A percentile compares a stretch with the other conserved stretches of the same genome.
Evolutionary conservation across 2,888 invertebrate genomes (phyloP).

Genomic region (Meteorus colon): DNA sequence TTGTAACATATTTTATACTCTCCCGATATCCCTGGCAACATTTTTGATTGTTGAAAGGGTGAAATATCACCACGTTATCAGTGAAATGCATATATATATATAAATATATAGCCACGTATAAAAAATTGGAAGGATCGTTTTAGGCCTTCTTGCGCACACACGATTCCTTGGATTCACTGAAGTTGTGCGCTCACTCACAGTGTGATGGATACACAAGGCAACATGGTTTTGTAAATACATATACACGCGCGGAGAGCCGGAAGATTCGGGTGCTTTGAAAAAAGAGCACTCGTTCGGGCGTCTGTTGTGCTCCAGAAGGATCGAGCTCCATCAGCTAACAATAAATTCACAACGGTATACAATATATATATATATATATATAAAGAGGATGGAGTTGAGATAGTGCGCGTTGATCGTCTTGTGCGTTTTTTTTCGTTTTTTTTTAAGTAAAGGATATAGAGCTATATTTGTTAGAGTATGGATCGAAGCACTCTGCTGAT

Average conservation of each 20-base stretch:
- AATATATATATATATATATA: neutral
- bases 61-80: constrained; percentile 20
- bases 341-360: constrained; percentile 38
- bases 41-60: constrained; percentile 10
- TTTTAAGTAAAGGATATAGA: constrained; percentile 53
- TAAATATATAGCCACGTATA: neutral
- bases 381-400: constrained; percentile 20
- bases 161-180: constrained; percentile 39
- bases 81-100: neutral
- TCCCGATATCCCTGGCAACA: neutral
- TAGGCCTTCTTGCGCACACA: constrained; percentile 24
- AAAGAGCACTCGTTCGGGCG: constrained; percentile 29
- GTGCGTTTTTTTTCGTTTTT: constrained; percentile 43
- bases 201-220: neutral
- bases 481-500: constrained; percentile 66
- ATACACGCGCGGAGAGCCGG: constrained; percentile 15
- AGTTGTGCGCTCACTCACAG: constrained; percentile 17
- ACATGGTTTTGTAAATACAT: neutral
- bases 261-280: constrained; percentile 19
- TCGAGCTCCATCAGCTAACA: constrained; percentile 39
- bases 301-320: constrained; percentile 25
- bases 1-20: neutral
- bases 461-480: constrained; percentile 58
- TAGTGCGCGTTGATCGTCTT: constrained; percentile 29
- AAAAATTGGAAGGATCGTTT: constrained; percentile 16